These are phyloP conservation scores for Monodelphis domestica DNA, from an alignment of 2,797 vertebrate genomes.

Conservation along the genomic window DNA sequence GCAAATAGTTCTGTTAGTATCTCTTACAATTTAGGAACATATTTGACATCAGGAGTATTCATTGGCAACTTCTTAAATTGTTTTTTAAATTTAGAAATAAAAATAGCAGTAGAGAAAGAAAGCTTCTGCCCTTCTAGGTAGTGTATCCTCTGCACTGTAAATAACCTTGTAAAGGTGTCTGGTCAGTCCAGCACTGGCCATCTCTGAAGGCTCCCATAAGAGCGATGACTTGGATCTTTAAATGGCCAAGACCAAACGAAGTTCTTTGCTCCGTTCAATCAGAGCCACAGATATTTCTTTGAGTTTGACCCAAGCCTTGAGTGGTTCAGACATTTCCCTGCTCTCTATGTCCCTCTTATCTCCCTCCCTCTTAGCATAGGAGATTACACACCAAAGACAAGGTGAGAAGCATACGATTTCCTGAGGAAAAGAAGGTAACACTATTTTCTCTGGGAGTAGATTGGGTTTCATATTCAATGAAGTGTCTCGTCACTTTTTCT, in stretches of 20 bases:
- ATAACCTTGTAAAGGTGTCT: neutral
- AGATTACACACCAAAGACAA: neutral
- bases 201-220: neutral
- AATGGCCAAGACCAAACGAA: neutral
- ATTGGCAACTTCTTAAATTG: slow-evolving; percentile 20
- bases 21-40: neutral
- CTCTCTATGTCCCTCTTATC: neutral
- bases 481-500: neutral
- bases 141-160: neutral
- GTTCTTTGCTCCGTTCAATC: neutral
- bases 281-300: neutral
- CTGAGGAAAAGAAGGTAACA: slow-evolving; percentile 29
- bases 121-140: neutral
- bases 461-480: neutral
- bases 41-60: slow-evolving; percentile 2
- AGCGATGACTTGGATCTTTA: neutral
- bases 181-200: neutral
- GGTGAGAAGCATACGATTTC: neutral
- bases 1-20: neutral
- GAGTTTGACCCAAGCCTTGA: neutral
- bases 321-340: no score
- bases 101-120: slow-evolving; percentile 10
- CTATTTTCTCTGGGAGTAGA: neutral
- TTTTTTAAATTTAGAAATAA: slow-evolving; percentile 40
- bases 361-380: neutral